Conservation (phyloP, 2,113 vertebrate genomes). For the Phyllostomus hastatus region DNA sequence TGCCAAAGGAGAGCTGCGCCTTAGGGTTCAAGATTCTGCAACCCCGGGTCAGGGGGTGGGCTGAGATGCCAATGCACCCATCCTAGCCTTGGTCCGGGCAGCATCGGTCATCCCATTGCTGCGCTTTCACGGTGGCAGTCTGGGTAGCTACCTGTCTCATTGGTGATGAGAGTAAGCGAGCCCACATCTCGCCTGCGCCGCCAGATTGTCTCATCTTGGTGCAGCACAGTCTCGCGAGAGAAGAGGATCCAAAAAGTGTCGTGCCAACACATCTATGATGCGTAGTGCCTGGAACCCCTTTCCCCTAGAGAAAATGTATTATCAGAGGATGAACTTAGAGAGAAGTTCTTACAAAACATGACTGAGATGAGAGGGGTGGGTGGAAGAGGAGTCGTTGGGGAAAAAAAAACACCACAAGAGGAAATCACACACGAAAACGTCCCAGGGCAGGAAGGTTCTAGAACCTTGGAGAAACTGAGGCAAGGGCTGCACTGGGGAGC, state of each 20-base stretch:
- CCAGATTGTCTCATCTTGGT: neutral
- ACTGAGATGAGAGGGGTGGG: neutral
- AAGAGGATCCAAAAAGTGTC: neutral
- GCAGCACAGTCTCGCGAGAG: neutral
- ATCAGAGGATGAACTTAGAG: neutral
- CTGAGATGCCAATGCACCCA: neutral
- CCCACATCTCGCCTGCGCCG: rapidly evolving
- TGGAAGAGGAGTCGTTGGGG: neutral
- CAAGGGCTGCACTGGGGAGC: neutral
- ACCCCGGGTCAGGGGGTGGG: neutral
- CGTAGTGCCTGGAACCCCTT: neutral
- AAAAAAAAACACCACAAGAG: neutral
- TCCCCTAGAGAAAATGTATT: neutral
- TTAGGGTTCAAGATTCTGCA: neutral
- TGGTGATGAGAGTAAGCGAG: neutral
- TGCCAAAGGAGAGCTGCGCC: neutral
- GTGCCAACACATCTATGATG: neutral
- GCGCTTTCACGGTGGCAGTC: neutral
- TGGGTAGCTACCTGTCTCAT: neutral
- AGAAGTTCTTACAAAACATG: neutral
- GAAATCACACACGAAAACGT: neutral
- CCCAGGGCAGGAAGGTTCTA: neutral
- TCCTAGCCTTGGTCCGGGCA: neutral
- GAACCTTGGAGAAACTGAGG: neutral
- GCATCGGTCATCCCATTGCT: neutral